Evolutionary conservation across 2,113 vertebrate genomes (phyloP), one percentile per base, ranked within the genome.

Genomic region (Dendrocopos noguchii): DNA sequence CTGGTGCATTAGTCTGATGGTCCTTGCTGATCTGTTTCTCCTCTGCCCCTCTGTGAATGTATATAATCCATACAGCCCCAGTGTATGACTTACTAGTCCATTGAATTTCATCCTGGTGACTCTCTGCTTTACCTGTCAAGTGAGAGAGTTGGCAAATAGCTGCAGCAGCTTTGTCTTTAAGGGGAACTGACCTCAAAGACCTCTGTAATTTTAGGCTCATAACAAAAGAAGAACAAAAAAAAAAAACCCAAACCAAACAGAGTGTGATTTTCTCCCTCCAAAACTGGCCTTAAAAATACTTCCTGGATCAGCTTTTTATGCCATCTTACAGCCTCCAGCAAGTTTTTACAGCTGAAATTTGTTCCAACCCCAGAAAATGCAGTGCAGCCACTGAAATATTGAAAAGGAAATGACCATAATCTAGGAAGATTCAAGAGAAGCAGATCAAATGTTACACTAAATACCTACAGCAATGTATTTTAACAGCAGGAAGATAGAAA

Each of bases 361-460:
- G 60, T 89, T 95, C 57, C 63, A 86, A 14, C 16, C 76, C 57
- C 53, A 76, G 85, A 90, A 90, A 94, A 78, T 65, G 42, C 16
- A 33, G 55, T 7, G 9, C 66, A 91, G 55, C 34, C 70, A 55
- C 61, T 6, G 2, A 93, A 76, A 91, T 80, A 88, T 22, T 94
- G 90, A 96, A 95, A 90, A 93, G 91, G 59, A 50, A 39, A 78
- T 78, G 90, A 79, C 88, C 1, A 0, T 91, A 81, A 94, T 84
- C 76, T 86, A 70, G 75, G 82, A 90, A 94, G 73, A 91, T 88
- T 78, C 61, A n/a, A 79, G 85, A 86, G 90, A 86, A 94, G 72
- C 31, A 39, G 85, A 82, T 95, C 94, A 95, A 77, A 93, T 90
- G 84, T 88, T 90, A 72, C 34, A 56, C 70, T 91, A 65, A 91